phyloP scores from a whole-genome alignment of 2,797 vertebrate genomes.

The Enteromius fasciolatus region DNA sequence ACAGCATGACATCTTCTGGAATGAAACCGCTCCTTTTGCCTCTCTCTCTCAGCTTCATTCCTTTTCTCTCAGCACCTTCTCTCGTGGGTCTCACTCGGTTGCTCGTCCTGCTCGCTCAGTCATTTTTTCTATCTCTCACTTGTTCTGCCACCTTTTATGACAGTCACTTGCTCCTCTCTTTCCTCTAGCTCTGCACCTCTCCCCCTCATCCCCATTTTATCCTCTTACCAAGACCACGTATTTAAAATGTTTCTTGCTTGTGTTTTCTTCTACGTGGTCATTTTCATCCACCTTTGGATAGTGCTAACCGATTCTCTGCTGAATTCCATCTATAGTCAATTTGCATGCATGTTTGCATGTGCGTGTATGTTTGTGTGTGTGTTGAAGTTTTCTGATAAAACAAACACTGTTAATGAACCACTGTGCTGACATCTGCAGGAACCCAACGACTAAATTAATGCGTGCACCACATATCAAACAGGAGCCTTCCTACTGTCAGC shows the following conservation, averaged over 20 bases:
- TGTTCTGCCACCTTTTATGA: conserved; percentile 27
- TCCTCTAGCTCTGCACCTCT: background rate
- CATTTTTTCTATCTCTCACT: conserved; percentile 46
- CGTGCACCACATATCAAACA: conserved; percentile 65
- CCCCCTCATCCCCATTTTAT: background rate
- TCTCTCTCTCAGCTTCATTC: conserved; percentile 21
- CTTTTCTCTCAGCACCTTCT: conserved; percentile 23
- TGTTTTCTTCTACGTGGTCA: conserved; percentile 5
- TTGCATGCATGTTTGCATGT: conserved; percentile 34
- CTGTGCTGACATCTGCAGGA: conserved; percentile 68
- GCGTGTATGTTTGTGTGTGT: conserved; percentile 35
- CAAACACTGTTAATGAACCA: conserved; percentile 64
- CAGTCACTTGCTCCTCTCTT: conserved; percentile 30
- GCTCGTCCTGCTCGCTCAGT: conserved; percentile 58
- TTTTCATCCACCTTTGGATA: conserved; percentile 10
- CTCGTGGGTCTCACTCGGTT: conserved; percentile 8
- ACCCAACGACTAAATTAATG: conserved; percentile 65
- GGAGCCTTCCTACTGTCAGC: conserved; percentile 64
- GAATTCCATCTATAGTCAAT: conserved; percentile 37
- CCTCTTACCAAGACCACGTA: background rate
- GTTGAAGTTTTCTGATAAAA: conserved; percentile 55
- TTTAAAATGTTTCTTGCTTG: conserved; percentile 4
- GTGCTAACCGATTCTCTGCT: conserved; percentile 62
- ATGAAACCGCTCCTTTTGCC: conserved; percentile 76
- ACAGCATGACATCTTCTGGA: conserved; percentile 98